phyloP scores from a whole-genome alignment of 2,888 invertebrate species.

The Anodontia alba region DNA sequence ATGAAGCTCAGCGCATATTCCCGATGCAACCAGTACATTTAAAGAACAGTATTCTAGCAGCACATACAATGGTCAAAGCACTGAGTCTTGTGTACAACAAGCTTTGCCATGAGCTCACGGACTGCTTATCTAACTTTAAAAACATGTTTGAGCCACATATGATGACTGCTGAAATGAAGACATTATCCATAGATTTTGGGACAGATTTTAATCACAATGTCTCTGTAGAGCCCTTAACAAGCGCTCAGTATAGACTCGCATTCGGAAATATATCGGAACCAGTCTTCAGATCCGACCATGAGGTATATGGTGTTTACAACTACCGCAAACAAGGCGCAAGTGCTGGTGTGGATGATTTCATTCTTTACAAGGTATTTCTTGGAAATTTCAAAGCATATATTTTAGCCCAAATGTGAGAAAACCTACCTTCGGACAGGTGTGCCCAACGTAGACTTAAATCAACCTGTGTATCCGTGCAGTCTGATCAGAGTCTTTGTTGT shows the following conservation, averaged over 20 bases:
- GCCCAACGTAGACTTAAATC: too few relatives aligned
- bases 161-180: background rate
- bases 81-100: background rate
- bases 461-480: too few relatives aligned
- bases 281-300: background rate
- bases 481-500: too few relatives aligned
- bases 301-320: background rate
- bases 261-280: background rate
- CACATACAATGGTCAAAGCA: constrained; percentile 31
- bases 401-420: too few relatives aligned
- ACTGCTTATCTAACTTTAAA: background rate
- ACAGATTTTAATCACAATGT: background rate
- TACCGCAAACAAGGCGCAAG: background rate
- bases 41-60: constrained; percentile 46
- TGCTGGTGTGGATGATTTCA: background rate
- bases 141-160: background rate
- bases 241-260: background rate
- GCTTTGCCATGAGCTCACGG: background rate
- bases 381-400: too few relatives aligned
- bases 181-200: background rate
- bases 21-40: constrained; percentile 30
- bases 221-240: background rate
- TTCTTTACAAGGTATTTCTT: background rate
- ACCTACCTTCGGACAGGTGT: too few relatives aligned
- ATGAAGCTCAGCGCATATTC: background rate